These are phyloP conservation scores for Suncus etruscus DNA, from an alignment of 2,113 vertebrate species.

Conservation along the genomic window DNA sequence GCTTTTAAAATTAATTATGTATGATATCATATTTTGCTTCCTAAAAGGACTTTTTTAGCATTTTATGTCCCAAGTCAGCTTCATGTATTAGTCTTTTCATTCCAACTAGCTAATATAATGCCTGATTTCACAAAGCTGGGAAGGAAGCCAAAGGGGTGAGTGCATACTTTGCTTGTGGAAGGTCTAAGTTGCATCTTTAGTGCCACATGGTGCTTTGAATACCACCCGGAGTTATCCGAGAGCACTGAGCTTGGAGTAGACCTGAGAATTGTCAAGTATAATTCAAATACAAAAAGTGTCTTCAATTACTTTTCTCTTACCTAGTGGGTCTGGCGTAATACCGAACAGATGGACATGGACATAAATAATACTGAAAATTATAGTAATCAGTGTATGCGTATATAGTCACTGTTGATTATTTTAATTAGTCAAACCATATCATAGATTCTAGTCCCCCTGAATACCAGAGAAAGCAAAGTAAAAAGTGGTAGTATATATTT, in stretches of 20 bases:
- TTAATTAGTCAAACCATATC: constrained; percentile 20
- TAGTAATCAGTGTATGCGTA: background rate
- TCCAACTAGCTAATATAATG: background rate
- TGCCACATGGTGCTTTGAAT: too few species aligned
- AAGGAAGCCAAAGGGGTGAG: too few species aligned
- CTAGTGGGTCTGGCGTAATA: background rate
- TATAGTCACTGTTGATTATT: background rate
- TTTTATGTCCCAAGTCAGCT: constrained; percentile 25
- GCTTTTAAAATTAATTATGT: background rate
- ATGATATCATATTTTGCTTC: background rate
- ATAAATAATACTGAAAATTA: constrained; percentile 20
- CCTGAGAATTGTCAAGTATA: too few species aligned
- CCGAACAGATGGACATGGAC: background rate
- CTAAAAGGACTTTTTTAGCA: constrained; percentile 13
- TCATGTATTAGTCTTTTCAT: constrained; percentile 21
- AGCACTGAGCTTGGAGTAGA: too few species aligned
- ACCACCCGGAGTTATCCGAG: too few species aligned
- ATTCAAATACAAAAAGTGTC: background rate
- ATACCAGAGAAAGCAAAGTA: background rate
- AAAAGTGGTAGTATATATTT: background rate
- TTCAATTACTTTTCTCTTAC: constrained; percentile 9
- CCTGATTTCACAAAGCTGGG: constrained; percentile 13
- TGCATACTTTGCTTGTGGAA: too few species aligned
- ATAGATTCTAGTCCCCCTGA: constrained; percentile 32
- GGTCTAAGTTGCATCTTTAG: too few species aligned